Evolutionary conservation across 2,113 vertebrate genomes (phyloP).

Genomic region (Poecile atricapillus): DNA sequence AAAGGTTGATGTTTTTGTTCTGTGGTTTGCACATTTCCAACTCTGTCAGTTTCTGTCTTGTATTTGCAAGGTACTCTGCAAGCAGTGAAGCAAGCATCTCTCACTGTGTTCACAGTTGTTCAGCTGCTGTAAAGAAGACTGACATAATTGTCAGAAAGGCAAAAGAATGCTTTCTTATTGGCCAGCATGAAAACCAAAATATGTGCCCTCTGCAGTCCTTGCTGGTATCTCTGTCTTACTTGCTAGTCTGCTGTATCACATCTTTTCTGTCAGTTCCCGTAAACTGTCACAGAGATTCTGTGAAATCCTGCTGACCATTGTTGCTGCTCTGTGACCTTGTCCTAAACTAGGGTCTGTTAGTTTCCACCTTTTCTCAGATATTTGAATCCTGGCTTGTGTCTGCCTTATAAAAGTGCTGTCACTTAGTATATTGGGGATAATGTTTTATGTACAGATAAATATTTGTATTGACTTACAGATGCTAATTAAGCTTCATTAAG

Average conservation of each 20-base stretch:
- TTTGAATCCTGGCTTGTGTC: slow-evolving; percentile 45
- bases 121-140: not conserved
- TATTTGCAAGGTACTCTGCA: not conserved
- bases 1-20: not conserved
- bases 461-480: slow-evolving; percentile 48
- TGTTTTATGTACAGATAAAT: slow-evolving; percentile 48
- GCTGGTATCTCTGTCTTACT: not conserved
- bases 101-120: not conserved
- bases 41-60: not conserved
- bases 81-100: not conserved
- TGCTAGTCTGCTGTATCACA: not conserved
- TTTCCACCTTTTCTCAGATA: slow-evolving; percentile 25
- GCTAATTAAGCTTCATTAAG: slow-evolving; percentile 42
- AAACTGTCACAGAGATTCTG: not conserved
- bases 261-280: not conserved
- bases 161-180: not conserved
- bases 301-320: not conserved
- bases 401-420: slow-evolving; percentile 58
- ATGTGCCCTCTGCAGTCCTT: not conserved
- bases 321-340: slow-evolving; percentile 1
- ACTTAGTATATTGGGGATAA: slow-evolving; percentile 61
- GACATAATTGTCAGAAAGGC: not conserved
- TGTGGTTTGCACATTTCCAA: not conserved
- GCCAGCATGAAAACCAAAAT: not conserved
- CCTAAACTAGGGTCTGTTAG: not conserved